These are phyloP conservation scores for Arremon brunneinucha DNA, from an alignment of 2,797 vertebrate species.

Conservation along the genomic window DNA sequence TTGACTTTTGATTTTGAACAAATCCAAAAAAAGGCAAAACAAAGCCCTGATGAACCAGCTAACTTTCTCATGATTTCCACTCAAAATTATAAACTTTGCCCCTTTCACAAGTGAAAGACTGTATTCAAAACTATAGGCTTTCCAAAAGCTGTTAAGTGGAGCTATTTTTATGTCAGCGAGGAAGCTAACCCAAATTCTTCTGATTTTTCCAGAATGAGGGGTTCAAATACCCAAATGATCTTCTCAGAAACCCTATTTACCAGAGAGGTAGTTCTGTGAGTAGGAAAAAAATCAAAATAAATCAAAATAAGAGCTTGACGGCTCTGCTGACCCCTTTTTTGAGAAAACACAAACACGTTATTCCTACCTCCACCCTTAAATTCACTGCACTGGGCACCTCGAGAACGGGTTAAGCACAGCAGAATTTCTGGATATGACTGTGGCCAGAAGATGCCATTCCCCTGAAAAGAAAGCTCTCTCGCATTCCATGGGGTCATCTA, in stretches of 20 bases:
- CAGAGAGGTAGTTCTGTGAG: background rate
- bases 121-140: background rate
- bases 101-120: background rate
- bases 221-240: background rate
- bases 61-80: conserved; percentile 54
- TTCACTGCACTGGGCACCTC: background rate
- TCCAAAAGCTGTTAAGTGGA: background rate
- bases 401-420: background rate
- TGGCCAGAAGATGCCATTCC: conserved; percentile 16
- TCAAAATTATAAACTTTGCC: conserved; percentile 47
- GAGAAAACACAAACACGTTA: background rate
- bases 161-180: background rate
- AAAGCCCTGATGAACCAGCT: background rate
- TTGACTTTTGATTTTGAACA: conserved; percentile 43
- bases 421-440: background rate
- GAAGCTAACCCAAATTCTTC: conserved; percentile 27
- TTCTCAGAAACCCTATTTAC: background rate
- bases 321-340: background rate
- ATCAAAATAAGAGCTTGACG: background rate
- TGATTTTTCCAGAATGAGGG: background rate
- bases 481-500: conserved; percentile 36
- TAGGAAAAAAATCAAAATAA: background rate
- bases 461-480: conserved; percentile 5
- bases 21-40: conserved; percentile 42
- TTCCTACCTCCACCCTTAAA: background rate